These are phyloP conservation scores for Cantharis lateralis DNA, from an alignment of 2,888 invertebrate species.

Conservation along the genomic window DNA sequence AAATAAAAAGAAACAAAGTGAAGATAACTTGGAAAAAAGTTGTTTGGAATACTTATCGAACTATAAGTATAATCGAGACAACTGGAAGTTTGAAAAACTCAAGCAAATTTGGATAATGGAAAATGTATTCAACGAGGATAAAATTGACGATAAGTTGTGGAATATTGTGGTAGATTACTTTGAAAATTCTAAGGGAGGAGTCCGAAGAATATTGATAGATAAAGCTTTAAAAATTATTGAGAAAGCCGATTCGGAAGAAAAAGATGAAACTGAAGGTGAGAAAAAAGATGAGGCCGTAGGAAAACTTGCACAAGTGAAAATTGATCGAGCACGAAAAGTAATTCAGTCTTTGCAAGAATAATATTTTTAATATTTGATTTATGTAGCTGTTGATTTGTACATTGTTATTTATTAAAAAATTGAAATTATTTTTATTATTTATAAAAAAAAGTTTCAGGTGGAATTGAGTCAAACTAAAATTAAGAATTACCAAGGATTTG, in stretches of 20 bases:
- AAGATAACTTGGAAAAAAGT: slow-evolving; percentile 63
- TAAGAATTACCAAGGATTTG: not conserved
- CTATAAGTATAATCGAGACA: slow-evolving; percentile 71
- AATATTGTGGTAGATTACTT: slow-evolving; percentile 72
- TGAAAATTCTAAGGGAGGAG: slow-evolving; percentile 69
- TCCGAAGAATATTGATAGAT: slow-evolving; percentile 64
- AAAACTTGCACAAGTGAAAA: slow-evolving; percentile 52
- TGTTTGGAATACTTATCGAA: slow-evolving; percentile 70
- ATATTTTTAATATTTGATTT: not conserved
- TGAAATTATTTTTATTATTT: not conserved
- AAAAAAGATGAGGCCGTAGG: slow-evolving; percentile 48
- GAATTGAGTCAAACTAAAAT: not conserved
- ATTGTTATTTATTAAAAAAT: not conserved
- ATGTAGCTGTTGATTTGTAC: not conserved
- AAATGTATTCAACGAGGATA: slow-evolving; percentile 65
- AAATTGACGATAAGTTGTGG: slow-evolving; percentile 68
- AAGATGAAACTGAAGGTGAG: slow-evolving; percentile 48
- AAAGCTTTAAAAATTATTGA: slow-evolving; percentile 69
- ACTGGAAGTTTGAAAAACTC: slow-evolving; percentile 83
- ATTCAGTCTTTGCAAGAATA: slow-evolving; percentile 66
- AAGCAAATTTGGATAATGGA: slow-evolving; percentile 78
- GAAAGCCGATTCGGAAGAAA: slow-evolving; percentile 62
- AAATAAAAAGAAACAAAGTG: slow-evolving; percentile 60
- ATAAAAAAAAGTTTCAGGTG: not conserved
- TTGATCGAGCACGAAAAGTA: slow-evolving; percentile 68